Evolutionary conservation across 2,888 invertebrate species (phyloP).

Genomic region (Strigamia crassipes): DNA sequence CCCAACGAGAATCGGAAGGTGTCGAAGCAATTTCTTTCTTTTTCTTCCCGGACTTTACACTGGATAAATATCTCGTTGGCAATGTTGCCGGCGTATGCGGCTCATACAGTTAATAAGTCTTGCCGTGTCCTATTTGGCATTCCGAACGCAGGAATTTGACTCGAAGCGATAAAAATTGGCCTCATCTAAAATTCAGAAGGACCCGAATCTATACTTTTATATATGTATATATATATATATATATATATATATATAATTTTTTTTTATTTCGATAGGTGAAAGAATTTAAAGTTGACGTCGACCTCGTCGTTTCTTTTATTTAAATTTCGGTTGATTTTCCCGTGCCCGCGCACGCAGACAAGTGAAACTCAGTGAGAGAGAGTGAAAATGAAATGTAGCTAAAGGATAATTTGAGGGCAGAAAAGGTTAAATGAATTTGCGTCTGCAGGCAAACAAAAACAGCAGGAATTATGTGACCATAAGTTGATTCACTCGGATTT

Average conservation of each 20-base stretch:
- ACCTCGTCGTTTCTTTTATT: background rate
- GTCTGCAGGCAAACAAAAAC: constrained; percentile 32
- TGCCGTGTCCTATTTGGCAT: constrained; percentile 33
- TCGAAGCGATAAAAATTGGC: constrained; percentile 40
- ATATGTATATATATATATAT: too few species aligned
- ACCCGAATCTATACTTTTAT: constrained; percentile 10
- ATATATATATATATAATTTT: too few species aligned
- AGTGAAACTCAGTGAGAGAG: background rate
- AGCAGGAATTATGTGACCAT: constrained; percentile 35
- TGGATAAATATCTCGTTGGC: constrained; percentile 32
- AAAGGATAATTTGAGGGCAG: constrained; percentile 24
- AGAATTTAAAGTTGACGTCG: constrained; percentile 13
- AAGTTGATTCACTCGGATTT: constrained; percentile 40
- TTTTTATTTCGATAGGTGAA: constrained; percentile 23
- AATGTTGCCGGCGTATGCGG: constrained; percentile 28
- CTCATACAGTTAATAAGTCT: constrained; percentile 22
- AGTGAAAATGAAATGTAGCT: background rate
- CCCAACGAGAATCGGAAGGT: constrained; percentile 18
- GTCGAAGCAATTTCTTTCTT: background rate
- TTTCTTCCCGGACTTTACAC: background rate
- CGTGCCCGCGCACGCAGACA: too few species aligned
- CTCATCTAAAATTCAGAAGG: constrained; percentile 24
- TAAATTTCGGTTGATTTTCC: background rate
- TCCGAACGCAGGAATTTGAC: constrained; percentile 29
- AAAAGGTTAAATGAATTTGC: constrained; percentile 26